Base-by-base conservation (phyloP, 2,888 invertebrate genomes). In the Frankliniella intonsa region DNA sequence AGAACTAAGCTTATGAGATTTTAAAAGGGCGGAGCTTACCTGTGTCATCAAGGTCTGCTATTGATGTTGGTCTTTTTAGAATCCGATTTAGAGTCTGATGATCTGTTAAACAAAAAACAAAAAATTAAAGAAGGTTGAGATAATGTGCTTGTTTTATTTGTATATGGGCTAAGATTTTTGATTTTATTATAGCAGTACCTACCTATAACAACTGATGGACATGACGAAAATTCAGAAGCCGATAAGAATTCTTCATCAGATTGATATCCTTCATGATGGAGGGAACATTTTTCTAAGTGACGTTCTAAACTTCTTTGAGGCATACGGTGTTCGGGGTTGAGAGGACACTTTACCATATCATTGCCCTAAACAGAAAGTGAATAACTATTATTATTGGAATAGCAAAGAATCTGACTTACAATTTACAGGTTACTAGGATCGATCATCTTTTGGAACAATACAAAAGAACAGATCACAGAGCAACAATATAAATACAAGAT, bases 181-280 rank as follows among this genome's bases (percentile, higher is more conserved):
- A 62, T 19, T 7, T 62, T 10, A n/a, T 62, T 7, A 17, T 10
- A 14, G 14, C 0, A 5, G 62, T 62, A 62, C 62, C 62, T 62
- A 62, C 62, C 62, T 62, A 62, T 14, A 12, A 62, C 17, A 12
- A 76, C 69, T 22, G 69, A 25, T 8, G 1, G 12, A 12, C 22
- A 76, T 76, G 69, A 25, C 8, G 69, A 25, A 25, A 76, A 76
- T 76, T 76, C 69, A 25, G 69, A 25, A 22, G 69, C 11, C 22
- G 69, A 9, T 25, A 76, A 25, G 25, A 76, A 76, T 76, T 76
- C 69, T 25, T 76, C 69, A 76, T 76, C 69, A 76, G 69, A 76
- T 76, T 25, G n/a, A 22, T 76, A 76, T 22, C 69, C 69, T 22
- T 76, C 69, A 25, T 25, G 69, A 76, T 25, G 69, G 25, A 76